A percentile compares a stretch with the other conserved stretches of the same genome.
phyloP scores from a whole-genome alignment of 2,888 invertebrate species.

The Cephus pygmeus region DNA sequence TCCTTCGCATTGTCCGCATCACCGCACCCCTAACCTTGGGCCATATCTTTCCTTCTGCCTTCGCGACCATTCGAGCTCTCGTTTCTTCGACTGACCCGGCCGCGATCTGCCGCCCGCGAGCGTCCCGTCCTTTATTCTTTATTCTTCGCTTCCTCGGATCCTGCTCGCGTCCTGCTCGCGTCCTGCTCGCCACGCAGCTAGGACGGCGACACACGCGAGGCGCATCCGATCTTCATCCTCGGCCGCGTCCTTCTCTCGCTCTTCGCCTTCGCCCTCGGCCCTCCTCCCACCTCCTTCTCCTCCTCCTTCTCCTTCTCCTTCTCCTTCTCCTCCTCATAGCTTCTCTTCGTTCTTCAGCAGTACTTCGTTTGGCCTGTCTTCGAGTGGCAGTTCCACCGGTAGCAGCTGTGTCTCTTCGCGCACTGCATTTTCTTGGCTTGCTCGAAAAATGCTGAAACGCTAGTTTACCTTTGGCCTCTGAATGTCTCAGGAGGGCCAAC shows the following conservation, averaged over 20 bases:
- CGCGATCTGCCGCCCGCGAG: constrained; percentile 33
- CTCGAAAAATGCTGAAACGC: no score
- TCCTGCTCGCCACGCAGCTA: constrained; percentile 2
- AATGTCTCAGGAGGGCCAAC: no score
- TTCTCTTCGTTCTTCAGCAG: constrained; percentile 10
- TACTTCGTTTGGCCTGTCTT: no score
- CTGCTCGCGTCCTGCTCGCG: constrained; percentile 11
- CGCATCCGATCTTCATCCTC: constrained; percentile 46
- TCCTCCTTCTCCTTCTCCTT: background rate
- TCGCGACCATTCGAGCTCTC: constrained; percentile 38
- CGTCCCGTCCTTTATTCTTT: constrained; percentile 49
- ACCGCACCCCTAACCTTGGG: no score
- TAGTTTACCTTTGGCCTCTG: no score
- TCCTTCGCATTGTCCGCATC: constrained; percentile 27
- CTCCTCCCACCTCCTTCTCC: background rate
- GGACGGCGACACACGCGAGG: constrained; percentile 23
- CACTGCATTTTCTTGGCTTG: no score
- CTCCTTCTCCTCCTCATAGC: constrained; percentile 5
- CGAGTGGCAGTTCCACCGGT: no score
- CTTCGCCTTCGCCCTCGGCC: background rate
- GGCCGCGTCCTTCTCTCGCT: background rate
- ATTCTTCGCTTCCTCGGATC: constrained; percentile 42
- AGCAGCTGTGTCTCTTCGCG: no score
- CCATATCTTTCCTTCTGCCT: constrained; percentile 23
- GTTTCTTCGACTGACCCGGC: constrained; percentile 43